Evolutionary conservation across 2,113 vertebrate genomes (phyloP), one percentile per base, ranked within the genome.

Genomic region (Gnathonemus echidnorhynchus): DNA sequence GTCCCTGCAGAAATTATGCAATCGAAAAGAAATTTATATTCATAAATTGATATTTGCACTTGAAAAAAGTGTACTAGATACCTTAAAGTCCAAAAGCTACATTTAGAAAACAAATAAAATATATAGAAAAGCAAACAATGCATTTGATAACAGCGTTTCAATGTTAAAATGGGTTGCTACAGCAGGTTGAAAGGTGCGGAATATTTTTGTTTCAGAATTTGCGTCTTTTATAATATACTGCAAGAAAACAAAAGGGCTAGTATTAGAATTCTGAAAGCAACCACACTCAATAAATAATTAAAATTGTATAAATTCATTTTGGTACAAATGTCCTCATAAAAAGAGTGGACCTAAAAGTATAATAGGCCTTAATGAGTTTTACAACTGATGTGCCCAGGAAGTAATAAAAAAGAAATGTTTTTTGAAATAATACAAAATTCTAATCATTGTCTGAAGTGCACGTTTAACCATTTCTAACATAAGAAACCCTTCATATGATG

Each of bases 71-170:
- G 89, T 92, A 91, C 89, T 89, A 87, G 92, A 90, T 45, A 91
- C 92, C 92, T 93, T 91, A 88, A 56, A 91, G 92, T 91, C 85
- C 88, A 91, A 90, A 90, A 92, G 93, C 93, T 92, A 91, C 92
- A 91, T 93, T 80, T 91, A 92, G 92, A 91, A 93, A 93, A 88
- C 45, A 89, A 21, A 91, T 85, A 89, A 84, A 90, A 86, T 15
- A 90, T 88, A 89, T 86, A 39, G 90, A 89, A 88, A 91, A 90
- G 5, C 39, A n/a, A 83, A 90, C 86, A 2, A 90, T 91, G 91
- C 58, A 92, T 53, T 90, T 89, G 52, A 70, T 90, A 91, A 90
- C 85, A 66, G 66, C 90, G 93, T 42, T 49, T 84, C 56, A 31
- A 56, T 80, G 48, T 83, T 70, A 89, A 89, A 89, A 86, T 89